Evolutionary conservation across 2,888 invertebrate genomes (phyloP).

Genomic region (Drosophila barbarae): DNA sequence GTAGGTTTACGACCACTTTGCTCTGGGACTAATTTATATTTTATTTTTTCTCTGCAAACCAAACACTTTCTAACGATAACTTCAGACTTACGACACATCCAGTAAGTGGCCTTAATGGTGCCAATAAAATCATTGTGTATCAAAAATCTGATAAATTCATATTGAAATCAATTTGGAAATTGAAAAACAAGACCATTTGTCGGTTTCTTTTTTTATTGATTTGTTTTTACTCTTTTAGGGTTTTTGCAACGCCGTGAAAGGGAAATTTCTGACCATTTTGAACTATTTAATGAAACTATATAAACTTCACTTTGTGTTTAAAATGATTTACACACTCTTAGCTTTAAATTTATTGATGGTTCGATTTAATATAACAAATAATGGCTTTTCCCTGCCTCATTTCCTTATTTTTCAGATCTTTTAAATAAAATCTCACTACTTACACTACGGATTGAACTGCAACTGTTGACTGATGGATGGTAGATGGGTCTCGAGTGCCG

Average conservation of each 20-base stretch:
- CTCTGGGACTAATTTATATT: slow-evolving; percentile 18
- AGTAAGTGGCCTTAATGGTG: not conserved
- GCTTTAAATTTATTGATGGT: too few species aligned
- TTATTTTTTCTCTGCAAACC: slow-evolving; percentile 15
- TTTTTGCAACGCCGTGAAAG: not conserved
- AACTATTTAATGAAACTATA: too few species aligned
- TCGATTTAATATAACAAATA: too few species aligned
- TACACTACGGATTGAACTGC: not conserved
- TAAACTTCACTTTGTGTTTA: too few species aligned
- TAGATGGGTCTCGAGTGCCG: not conserved
- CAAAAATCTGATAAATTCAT: not conserved
- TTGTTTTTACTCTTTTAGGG: not conserved
- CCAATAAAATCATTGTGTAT: slow-evolving; percentile 3
- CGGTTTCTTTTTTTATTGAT: not conserved
- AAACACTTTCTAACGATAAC: slow-evolving; percentile 28
- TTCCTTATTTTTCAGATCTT: too few species aligned
- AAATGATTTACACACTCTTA: too few species aligned
- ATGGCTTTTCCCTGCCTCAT: too few species aligned
- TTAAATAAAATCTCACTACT: not conserved
- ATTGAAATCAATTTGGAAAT: slow-evolving; percentile 10
- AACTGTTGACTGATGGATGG: slow-evolving; percentile 5
- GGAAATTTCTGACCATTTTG: too few species aligned
- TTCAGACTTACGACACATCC: slow-evolving; percentile 5
- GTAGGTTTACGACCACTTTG: slow-evolving; percentile 27
- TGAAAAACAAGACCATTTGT: slow-evolving; percentile 12